Evolutionary conservation across 2,113 vertebrate genomes (phyloP), one percentile per base, ranked within the genome.

Genomic region (Microcebus murinus): DNA sequence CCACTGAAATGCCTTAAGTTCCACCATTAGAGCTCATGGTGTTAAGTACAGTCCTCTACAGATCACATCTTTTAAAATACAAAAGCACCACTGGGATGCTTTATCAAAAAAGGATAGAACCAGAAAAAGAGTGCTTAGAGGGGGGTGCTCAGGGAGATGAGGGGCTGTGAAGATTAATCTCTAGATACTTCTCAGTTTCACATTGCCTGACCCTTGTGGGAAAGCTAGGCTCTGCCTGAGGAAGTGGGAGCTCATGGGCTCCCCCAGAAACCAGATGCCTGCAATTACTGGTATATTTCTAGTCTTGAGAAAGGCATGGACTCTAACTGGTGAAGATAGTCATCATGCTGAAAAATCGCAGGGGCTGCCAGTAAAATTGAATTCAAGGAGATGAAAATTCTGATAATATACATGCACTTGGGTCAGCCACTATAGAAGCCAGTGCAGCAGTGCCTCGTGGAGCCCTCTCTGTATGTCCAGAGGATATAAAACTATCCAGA

Each of bases 41-140:
- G 90, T 96, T 97, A 96, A 97, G 96, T 61, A 90, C 80, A 96
- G 87, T 85, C 87, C 83, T 97, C 81, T 87, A 91, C 79, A 87
- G 87, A 96, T 89, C 87, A 73, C 89, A 93, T 97, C 83, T 84
- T 97, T 97, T 93, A 90, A 96, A 97, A 96, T 81, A 88, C 91
- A 97, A 95, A 92, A 80, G 85, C 86, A 90, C 94, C 86, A 34
- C 55, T 42, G 95, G 94, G 89, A 87, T 94, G 91, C 82, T 97
- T 97, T 84, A 95, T 98, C 91, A 96, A 93, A 90, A 63, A 93
- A 86, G 79, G 55, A 82, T 52, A 87, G 73, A 94, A 83, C 52
- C 70, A 84, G 96, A 86, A 84, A 93, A 96, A 86, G 17, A 90
- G 83, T 80, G 77, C 92, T 96, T 85, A 55, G 39, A 87, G 12